These are phyloP conservation scores for Sipha maydis DNA, from an alignment of 2,888 invertebrate genomes.

Conservation along the genomic window DNA sequence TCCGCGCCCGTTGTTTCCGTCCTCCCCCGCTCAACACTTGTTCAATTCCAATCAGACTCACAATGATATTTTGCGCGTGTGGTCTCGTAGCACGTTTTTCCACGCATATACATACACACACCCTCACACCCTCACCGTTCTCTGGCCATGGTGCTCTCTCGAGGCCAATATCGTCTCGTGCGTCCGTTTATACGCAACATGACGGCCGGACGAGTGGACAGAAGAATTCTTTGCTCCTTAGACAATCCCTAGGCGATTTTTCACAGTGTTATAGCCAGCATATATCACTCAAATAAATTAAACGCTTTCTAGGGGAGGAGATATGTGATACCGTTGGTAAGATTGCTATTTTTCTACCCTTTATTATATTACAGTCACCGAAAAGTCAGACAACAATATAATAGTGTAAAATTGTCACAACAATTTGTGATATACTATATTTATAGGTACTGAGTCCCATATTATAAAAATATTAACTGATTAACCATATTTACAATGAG, in stretches of 20 bases:
- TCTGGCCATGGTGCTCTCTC: neutral
- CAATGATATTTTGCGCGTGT: constrained; percentile 29
- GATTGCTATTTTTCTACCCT: constrained; percentile 11
- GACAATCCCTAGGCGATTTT: constrained; percentile 19
- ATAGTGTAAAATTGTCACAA: neutral
- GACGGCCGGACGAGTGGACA: constrained; percentile 26
- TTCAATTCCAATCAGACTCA: constrained; percentile 53
- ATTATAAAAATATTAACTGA: neutral
- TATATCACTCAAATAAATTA: constrained; percentile 58
- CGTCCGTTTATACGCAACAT: constrained; percentile 36
- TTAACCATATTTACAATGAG: neutral
- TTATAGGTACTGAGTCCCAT: neutral
- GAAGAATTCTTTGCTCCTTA: neutral
- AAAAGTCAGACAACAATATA: neutral
- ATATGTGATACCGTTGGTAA: neutral
- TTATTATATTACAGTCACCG: constrained; percentile 1
- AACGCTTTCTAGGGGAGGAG: constrained; percentile 29
- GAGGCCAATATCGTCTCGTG: constrained; percentile 55
- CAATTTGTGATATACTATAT: neutral
- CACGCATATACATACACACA: neutral
- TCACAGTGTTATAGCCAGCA: constrained; percentile 10
- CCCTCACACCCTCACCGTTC: neutral
- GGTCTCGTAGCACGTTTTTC: constrained; percentile 47
- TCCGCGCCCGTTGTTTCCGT: constrained; percentile 43
- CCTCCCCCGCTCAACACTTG: constrained; percentile 20